phyloP scores from a whole-genome alignment of 2,113 vertebrate genomes.

The Melanostigma gelatinosum region DNA sequence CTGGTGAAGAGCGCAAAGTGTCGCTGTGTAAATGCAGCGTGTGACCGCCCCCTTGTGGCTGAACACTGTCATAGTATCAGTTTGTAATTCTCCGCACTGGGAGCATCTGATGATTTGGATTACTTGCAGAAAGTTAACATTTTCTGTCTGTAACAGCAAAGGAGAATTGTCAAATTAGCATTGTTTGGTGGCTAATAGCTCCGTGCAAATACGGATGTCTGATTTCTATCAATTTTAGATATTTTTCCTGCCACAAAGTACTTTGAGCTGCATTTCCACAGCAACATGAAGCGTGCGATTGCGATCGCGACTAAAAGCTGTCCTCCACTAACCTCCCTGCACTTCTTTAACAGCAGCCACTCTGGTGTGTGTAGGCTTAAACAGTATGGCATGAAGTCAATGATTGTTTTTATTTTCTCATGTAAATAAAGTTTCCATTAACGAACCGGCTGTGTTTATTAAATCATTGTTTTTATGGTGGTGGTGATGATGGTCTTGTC shows the following conservation, averaged over 20 bases:
- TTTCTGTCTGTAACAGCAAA: background rate
- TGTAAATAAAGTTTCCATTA: slow-evolving; percentile 98
- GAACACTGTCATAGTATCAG: background rate
- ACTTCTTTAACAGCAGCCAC: too few relatives aligned
- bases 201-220: background rate
- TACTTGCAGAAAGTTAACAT: background rate
- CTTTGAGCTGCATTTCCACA: slow-evolving; percentile 1
- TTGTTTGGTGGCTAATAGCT: background rate
- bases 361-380: slow-evolving; percentile 74
- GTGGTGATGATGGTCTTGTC: background rate
- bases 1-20: background rate
- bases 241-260: background rate
- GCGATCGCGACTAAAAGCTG: background rate
- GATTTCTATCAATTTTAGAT: slow-evolving; percentile 7
- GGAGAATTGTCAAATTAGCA: background rate
- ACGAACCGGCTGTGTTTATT: slow-evolving; percentile 66
- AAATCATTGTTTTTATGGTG: slow-evolving; percentile 38
- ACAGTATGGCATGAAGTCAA: slow-evolving; percentile 92
- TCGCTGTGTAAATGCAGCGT: slow-evolving; percentile 18
- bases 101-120: background rate
- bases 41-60: slow-evolving; percentile 43
- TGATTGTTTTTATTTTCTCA: slow-evolving; percentile 84
- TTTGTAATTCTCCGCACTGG: background rate
- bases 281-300: background rate
- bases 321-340: slow-evolving; percentile 24